phyloP scores from a whole-genome alignment of 2,888 invertebrate species.

The Heliconius aoede region DNA sequence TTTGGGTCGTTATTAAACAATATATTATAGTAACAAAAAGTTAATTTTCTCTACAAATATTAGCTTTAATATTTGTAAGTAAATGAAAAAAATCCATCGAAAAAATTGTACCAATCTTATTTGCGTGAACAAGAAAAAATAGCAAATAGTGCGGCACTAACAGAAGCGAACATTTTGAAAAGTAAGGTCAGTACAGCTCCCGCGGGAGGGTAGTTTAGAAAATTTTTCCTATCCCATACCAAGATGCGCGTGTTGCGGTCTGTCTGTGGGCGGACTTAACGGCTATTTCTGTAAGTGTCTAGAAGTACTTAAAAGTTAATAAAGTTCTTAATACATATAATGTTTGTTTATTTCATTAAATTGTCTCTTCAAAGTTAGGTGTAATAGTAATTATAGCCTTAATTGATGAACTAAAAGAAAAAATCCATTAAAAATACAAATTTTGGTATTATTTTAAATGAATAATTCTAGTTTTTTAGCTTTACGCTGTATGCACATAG shows the following conservation, averaged over 20 bases:
- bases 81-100: constrained; percentile 13
- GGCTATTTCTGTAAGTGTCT: not conserved
- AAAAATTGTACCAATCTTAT: constrained; percentile 19
- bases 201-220: constrained; percentile 64
- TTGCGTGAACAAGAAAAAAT: constrained; percentile 14
- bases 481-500: no score
- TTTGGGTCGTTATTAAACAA: no score
- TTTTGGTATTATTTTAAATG: not conserved
- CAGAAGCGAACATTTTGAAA: constrained; percentile 64
- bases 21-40: not conserved
- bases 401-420: not conserved
- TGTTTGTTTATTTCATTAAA: not conserved
- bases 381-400: not conserved
- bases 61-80: not conserved
- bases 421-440: not conserved
- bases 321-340: not conserved
- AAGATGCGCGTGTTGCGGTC: constrained; percentile 22
- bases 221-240: constrained; percentile 52
- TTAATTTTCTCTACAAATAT: not conserved
- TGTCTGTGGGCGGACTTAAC: constrained; percentile 20
- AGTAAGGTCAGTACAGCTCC: constrained; percentile 75
- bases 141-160: constrained; percentile 52
- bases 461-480: no score
- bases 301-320: not conserved
- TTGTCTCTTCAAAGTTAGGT: not conserved